Base-by-base conservation (phyloP, 2,888 invertebrate genomes). In the Apamea anceps region DNA sequence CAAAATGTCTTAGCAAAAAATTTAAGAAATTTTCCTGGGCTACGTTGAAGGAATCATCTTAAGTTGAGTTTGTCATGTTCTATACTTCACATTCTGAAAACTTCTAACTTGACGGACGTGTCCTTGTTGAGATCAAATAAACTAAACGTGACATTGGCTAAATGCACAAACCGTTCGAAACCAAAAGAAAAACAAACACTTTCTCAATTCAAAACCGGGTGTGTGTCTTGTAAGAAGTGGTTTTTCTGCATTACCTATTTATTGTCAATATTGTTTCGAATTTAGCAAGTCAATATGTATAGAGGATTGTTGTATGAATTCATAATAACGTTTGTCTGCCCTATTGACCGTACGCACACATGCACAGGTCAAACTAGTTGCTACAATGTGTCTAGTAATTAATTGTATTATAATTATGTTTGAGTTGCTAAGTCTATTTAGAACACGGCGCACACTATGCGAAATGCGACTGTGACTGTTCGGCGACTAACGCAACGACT, bases 241-340 rank as follows among this genome's bases (percentile, higher is more conserved):
- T 18, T 51, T 68, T 68, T 32, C 45, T 79, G 63, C 21, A 21
- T 51, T 1, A 25, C 13, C 0, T 42, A 25, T 54, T 73, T 32
- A 62, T 0, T 73, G 21, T 12, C 51, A 65, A 66, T 54, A 72
- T 80, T 75, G 32, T 65, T 62, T 77, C 15, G 13, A 77, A 37
- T 67, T 77, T 25, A 78, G 32, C 7, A n/a, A 42, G 70, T 71
- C 72, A 80, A 85, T 85, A 81, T 79, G 65, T 72, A 65, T 42
- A 77, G n/a, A 75, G 79, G 81, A 85, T 82, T 75, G 65, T 75
- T 81, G 82, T 73, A 66, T 87, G 83, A 80, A 87, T 87, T 87
- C 77, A 73, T 87, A 87, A 87, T 85, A 67, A 48, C 28, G 75
- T 87, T 73, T 67, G 75, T 74, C 32, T 77, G 66, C 60, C 77